Base-by-base conservation (phyloP, 2,888 invertebrate species). In the Uropetala carovei region DNA sequence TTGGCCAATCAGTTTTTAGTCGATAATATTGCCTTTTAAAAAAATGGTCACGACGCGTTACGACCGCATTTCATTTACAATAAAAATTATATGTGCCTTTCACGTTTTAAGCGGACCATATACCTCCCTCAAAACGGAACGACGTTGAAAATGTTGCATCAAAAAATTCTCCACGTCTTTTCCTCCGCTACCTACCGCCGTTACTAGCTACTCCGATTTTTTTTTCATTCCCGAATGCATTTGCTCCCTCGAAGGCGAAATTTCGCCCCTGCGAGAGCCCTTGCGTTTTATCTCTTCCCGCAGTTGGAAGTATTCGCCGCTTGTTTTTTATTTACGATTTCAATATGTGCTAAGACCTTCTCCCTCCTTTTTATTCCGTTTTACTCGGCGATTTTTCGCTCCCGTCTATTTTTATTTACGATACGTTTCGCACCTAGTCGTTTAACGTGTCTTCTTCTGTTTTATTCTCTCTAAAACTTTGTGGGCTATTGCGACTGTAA, bases 311-410 rank as follows among this genome's bases (percentile, higher is more conserved):
- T 75, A 75, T 75, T 27, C 75, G 13, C 75, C 22, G 22, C 5
- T 27, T n/a, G 13, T 27, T 75, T 75, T 75, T 75, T 75, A 75
- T 75, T 75, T 75, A 75, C 75, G 75, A 22, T 75, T 75, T 75
- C 75, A 75, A 75, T 75, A 75, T 75, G 27, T 75, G 68, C 68
- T n/a, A n/a, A n/a, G n/a, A 22, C 75, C 27, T n/a, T 75, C 27
- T 27, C 27, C 7, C 22, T 13, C 75, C 3, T 75, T 75, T 27
- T 18, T 27, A 10, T 27, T 8, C 22, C 75, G 10, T 75, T 75
- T 75, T 75, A 3, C 27, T 13, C 27, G 14, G 75, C 75, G 14
- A 75, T 75, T 27, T 75, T 75, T 75, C 75, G 22, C 27, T 27
- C 0, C 18, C 75, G 75, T n/a, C n/a, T n/a, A 68, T 22, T 43